A percentile compares a stretch with the other conserved stretches of the same genome.
These are phyloP conservation scores for Zoanthus sociatus DNA, from an alignment of 92 coral and sea anemone species.

Conservation along the genomic window DNA sequence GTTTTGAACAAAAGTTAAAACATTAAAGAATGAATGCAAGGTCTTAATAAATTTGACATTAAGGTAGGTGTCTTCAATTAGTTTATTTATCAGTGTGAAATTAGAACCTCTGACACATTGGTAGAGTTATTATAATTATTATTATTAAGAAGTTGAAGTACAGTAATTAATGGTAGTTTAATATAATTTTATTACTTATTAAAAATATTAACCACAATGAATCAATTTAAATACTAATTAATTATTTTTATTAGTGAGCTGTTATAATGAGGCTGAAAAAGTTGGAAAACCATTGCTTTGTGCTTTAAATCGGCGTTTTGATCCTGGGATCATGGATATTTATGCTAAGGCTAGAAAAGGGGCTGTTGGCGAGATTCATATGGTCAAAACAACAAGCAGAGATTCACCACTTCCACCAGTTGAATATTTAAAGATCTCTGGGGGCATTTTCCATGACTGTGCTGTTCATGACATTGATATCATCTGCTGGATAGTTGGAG, in stretches of 20 bases:
- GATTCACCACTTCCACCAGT: conserved; percentile 80
- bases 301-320: conserved; percentile 94
- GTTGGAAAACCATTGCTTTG: conserved; percentile 71
- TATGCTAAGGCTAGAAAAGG: conserved; percentile 64
- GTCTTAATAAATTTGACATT: too few species aligned
- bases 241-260: conserved; percentile 53
- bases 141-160: too few species aligned
- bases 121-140: too few species aligned
- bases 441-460: conserved; percentile 91
- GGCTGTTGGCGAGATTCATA: conserved; percentile 78
- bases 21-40: too few species aligned
- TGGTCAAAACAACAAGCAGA: conserved; percentile 83
- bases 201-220: too few species aligned
- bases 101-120: too few species aligned
- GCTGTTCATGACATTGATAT: conserved; percentile 91
- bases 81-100: too few species aligned
- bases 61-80: too few species aligned
- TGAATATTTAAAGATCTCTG: conserved; percentile 73
- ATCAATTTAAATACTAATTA: neutral
- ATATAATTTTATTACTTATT: too few species aligned
- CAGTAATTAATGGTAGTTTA: too few species aligned
- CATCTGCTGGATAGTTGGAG: conserved; percentile 77
- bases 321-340: conserved; percentile 73
- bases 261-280: conserved; percentile 85
- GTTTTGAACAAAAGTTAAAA: too few species aligned